Conservation (phyloP, 2,888 invertebrate species). For the Timema cristinae region DNA sequence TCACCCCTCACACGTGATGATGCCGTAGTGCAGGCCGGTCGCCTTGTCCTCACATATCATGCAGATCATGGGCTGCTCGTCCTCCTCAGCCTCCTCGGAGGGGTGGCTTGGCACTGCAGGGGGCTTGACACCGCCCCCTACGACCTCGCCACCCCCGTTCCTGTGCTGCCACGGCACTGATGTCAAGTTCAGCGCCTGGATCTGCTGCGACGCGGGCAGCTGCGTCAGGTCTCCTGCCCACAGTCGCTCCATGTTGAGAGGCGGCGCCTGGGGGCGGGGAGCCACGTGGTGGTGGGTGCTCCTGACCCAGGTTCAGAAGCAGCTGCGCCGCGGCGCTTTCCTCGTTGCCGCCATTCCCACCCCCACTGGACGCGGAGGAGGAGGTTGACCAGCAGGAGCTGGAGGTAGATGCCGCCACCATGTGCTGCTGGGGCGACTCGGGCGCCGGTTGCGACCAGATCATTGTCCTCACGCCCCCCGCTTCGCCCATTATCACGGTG, state of each 20-base stretch:
- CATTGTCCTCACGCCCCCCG: constrained; percentile 77
- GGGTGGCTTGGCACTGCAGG: constrained; percentile 28
- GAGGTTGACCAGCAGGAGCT: constrained; percentile 55
- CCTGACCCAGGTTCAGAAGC: constrained; percentile 71
- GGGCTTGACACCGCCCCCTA: constrained; percentile 36
- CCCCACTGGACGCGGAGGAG: constrained; percentile 49
- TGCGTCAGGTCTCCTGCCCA: constrained; percentile 88
- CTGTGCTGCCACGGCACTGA: constrained; percentile 41
- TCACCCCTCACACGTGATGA: constrained; percentile 97
- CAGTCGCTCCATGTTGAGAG: constrained; percentile 85
- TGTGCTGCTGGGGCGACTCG: constrained; percentile 40
- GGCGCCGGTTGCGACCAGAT: constrained; percentile 60
- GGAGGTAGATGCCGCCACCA: constrained; percentile 45
- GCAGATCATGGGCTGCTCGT: constrained; percentile 92
- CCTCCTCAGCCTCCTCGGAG: constrained; percentile 56
- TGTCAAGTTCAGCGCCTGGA: constrained; percentile 68
- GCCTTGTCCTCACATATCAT: constrained; percentile 99
- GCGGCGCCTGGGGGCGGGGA: constrained; percentile 42
- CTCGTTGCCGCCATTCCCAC: constrained; percentile 41
- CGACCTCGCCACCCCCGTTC: constrained; percentile 19
- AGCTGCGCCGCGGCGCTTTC: constrained; percentile 63
- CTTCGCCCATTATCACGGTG: constrained; percentile 90
- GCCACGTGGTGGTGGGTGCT: constrained; percentile 43
- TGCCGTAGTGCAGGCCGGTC: constrained; percentile 96
- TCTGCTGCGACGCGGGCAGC: constrained; percentile 74